Evolutionary conservation across 1,140 invertebrate genomes (phyloP), one percentile per base, ranked within the genome.

Genomic region (Triops longicaudatus): DNA sequence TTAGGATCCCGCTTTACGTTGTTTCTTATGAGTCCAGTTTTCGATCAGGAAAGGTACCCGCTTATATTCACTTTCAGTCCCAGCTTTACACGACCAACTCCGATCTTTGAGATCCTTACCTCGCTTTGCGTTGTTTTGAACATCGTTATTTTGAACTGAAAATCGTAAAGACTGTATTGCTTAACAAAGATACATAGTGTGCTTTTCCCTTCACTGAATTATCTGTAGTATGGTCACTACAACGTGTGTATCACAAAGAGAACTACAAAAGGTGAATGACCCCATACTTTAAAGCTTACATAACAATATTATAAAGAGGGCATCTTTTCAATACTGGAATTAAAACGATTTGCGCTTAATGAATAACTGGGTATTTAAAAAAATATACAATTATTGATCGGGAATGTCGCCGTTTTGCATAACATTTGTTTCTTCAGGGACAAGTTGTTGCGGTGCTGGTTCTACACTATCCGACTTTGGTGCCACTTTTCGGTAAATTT

Each of bases 241-340:
- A 63, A 22, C 50, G 50, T 63, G 50, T 63, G 50, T 63, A 63
- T 63, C 50, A 63, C 50, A 63, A 63, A 63, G 14, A 63, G 50
- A 63, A 17, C 50, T 63, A 63, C 50, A 63, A 63, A 37, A 63
- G 10, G 50, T 63, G 50, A 63, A 63, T 10, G 17, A 22, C 14
- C 50, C 50, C 50, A 17, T 22, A n/a, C 22, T 63, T 63, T 9
- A 63, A 63, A 63, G 50, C 50, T 63, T 63, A 63, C 50, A 63
- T n/a, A 63, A 22, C 5, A 63, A 63, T n/a, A 14, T 12, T n/a
- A n/a, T 3, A 17, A n/a, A 63, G 22, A 63, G 50, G 14, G 22
- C 50, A 63, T 37, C 7, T 37, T 63, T 63, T 63, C 50, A 63
- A 63, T 63, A 63, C 50, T 63, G 50, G 50, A 37, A 63, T 63